Conservation (phyloP, 2,797 vertebrate species). For the Malurus leucopterus region DNA sequence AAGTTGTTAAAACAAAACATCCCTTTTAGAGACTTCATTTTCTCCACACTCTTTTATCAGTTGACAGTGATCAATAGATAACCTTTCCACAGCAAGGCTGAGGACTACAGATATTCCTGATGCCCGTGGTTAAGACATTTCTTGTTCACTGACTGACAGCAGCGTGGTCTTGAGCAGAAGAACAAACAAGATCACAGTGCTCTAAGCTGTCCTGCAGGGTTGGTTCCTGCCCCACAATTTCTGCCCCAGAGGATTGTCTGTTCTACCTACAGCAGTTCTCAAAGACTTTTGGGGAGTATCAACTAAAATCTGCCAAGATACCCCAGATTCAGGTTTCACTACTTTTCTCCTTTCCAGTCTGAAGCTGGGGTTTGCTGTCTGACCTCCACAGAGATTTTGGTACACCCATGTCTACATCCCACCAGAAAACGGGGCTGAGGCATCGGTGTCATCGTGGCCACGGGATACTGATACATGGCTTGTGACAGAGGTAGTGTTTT, state of each 20-base stretch:
- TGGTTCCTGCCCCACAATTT: neutral
- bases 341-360: neutral
- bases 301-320: neutral
- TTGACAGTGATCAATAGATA: neutral
- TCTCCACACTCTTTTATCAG: neutral
- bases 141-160: neutral
- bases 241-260: neutral
- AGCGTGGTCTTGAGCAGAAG: accelerated
- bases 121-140: neutral
- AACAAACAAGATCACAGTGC: neutral
- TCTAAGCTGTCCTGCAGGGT: neutral
- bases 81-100: neutral
- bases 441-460: neutral
- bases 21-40: neutral
- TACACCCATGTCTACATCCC: neutral
- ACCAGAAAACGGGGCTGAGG: neutral
- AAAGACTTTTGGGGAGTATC: neutral
- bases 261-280: neutral
- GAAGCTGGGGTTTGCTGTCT: neutral
- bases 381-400: neutral
- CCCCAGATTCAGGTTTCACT: neutral
- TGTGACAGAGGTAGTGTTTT: neutral
- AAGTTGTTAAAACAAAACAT: neutral
- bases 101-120: neutral
- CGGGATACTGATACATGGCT: neutral